Base-by-base conservation (phyloP, 2,888 invertebrate genomes). In the Callosobruchus maculatus region DNA sequence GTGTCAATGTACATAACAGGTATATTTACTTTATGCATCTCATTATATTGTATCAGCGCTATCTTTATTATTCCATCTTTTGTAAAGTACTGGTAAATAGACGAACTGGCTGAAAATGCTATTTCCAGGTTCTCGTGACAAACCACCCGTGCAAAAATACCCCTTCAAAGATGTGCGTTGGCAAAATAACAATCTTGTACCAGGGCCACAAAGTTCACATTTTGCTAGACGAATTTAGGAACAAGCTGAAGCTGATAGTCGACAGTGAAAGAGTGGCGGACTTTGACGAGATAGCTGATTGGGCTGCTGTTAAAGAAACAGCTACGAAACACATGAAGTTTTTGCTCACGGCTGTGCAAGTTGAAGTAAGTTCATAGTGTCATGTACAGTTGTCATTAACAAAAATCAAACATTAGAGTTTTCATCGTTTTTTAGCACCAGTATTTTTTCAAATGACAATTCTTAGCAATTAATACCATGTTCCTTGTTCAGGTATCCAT, bases 101-200 rank as follows among this genome's bases (percentile, higher is more conserved):
- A n/a, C n/a, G n/a, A n/a, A n/a, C n/a, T n/a, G n/a, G n/a, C n/a
- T n/a, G n/a, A n/a, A n/a, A n/a, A 22, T 22, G 7, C 21, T 9
- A 22, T 72, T 74, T 75, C 49, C 80, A 92, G 90, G 90, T 94
- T 71, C 90, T 92, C 77, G 91, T 93, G 0, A 93, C 92, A 0
- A 94, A 94, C 84, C 91, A 90, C 0, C 91, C 92, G 0, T 95
- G 95, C 80, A 89, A 89, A 26, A 89, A 90, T 71, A 88, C 89
- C 69, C 79, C 82, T 0, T 86, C 89, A 0, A 89, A 90, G 70
- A 89, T 89, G 70, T 96, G 95, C 82, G 91, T 93, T 0, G 91
- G 92, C 78, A 89, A 90, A 9, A 86, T 95, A 0, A 92, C 93
- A 70, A 87, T 95, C 2, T 82, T 93, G 0, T 92, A 92, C 80